Conservation (phyloP, 2,113 vertebrate species). For the Sminthopsis crassicaudata region DNA sequence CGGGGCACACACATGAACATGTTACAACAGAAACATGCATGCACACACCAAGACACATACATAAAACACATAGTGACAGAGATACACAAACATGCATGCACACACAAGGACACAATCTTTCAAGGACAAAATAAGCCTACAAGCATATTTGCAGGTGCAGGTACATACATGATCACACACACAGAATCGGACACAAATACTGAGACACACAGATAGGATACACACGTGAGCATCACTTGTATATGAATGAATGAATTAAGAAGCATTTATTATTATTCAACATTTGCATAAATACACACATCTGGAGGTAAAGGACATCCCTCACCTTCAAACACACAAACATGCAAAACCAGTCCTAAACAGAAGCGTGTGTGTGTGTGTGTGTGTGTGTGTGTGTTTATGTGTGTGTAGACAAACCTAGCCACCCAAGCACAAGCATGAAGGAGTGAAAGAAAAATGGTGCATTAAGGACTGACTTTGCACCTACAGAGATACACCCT, state of each 20-base stretch:
- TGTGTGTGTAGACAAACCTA: too few species aligned
- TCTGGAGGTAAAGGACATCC: fast-evolving
- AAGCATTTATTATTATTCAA: background rate
- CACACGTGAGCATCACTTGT: background rate
- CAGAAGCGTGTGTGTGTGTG: background rate
- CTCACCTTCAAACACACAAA: background rate
- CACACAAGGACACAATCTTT: background rate
- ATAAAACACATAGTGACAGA: too few species aligned
- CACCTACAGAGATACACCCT: background rate
- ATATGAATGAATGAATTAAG: background rate
- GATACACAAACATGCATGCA: background rate
- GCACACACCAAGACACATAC: too few species aligned
- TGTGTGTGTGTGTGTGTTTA: too few species aligned
- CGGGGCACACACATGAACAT: too few species aligned
- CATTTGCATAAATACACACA: background rate
- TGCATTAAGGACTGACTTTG: background rate
- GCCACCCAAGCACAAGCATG: background rate
- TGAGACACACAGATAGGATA: background rate
- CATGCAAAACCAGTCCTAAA: background rate
- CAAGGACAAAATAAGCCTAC: background rate
- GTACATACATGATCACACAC: background rate
- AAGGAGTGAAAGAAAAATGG: background rate
- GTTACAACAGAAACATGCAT: too few species aligned
- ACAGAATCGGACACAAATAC: background rate
- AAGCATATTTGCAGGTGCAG: background rate